A percentile compares a stretch with the other conserved stretches of the same genome.
These are phyloP conservation scores for Aphis gossypii DNA, from an alignment of 1,140 invertebrate genomes.

Conservation along the genomic window DNA sequence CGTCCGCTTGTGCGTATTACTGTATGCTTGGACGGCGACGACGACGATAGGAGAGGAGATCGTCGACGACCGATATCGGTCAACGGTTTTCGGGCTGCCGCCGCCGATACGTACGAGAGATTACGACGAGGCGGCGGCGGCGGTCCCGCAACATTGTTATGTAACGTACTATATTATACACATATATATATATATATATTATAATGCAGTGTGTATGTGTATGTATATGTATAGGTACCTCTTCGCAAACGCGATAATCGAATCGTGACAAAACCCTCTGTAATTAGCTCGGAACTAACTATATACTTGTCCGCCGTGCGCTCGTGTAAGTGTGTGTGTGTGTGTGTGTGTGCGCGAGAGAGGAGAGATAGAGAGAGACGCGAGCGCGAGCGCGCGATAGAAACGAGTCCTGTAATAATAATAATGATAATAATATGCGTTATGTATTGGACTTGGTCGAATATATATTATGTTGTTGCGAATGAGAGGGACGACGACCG, in stretches of 20 bases:
- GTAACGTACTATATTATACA: background rate
- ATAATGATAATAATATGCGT: background rate
- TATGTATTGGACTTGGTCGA: background rate
- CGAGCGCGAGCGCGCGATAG: background rate
- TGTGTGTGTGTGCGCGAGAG: background rate
- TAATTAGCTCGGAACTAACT: constrained; percentile 51
- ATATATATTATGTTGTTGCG: background rate
- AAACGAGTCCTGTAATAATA: background rate
- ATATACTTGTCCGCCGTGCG: background rate
- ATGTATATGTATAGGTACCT: background rate
- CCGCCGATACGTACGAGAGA: background rate
- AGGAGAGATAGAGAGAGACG: background rate
- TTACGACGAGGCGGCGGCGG: background rate
- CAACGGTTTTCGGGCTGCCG: constrained; percentile 49
- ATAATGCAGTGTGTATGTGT: no score
- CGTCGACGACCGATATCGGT: constrained; percentile 43
- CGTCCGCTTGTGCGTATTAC: background rate
- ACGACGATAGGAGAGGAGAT: constrained; percentile 27
- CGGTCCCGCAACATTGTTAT: background rate
- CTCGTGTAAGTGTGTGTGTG: no score
- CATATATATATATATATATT: background rate
- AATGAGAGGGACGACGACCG: background rate
- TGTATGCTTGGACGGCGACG: background rate
- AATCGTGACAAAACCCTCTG: constrained; percentile 54
- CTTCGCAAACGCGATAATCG: constrained; percentile 51